Base-by-base conservation (phyloP, 2,888 invertebrate genomes). In the Noctua janthina region DNA sequence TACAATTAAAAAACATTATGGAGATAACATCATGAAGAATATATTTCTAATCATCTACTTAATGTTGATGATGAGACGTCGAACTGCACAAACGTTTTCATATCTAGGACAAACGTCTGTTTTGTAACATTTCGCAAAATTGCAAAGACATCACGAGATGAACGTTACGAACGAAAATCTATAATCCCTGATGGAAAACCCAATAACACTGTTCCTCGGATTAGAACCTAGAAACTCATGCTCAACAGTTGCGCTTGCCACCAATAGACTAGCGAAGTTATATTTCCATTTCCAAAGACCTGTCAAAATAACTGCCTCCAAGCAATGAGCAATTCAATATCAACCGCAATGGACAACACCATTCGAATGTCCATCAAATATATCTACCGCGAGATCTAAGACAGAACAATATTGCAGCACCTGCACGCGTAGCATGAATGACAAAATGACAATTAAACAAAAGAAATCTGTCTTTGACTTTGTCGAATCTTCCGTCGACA, bases 301-400 rank as follows among this genome's bases (percentile, higher is more conserved):
- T 20, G 20, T 20, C 35, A 66, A 4, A 39, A 20, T 2, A 66
- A 66, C 8, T 64, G 39, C 5, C 20, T 39, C 4, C 66, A 39
- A 39, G 35, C 39, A 20, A 20, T 3, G 35, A 64, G 17, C 20
- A 66, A 20, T 39, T 20, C 20, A 39, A 20, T 39, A 66, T 46
- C 35, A 49, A 10, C 1, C 68, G 11, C 68, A 35, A 49, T 66
- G 23, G 17, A 74, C 10, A n/a, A 4, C 23, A 54, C 23, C n/a
- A 43, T 46, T 20, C 15, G 7, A 56, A 20, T 39, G 46, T 15
- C 39, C 56, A 6, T 4, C 49, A 13, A 23, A 51, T 6, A n/a
- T 46, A 56, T 59, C 39, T 39, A 51, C 23, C 35, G 35, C 35
- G 35, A 29, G 35, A 82, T 75, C 64, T 49, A 13, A 79, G 20